Conservation (phyloP, 2,888 invertebrate genomes). For the Torymus tubicola region DNA sequence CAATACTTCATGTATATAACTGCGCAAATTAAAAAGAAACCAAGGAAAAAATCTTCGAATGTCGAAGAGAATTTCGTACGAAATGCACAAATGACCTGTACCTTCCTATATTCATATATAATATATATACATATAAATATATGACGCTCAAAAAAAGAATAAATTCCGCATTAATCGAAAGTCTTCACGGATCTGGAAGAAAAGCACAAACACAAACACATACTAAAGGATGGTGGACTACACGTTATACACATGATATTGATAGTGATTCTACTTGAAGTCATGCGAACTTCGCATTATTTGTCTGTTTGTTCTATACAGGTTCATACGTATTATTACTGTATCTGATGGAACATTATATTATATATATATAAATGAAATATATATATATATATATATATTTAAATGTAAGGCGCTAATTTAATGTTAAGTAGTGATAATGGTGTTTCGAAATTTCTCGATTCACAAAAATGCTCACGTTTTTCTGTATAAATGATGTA, state of each 20-base stretch:
- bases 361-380: conserved; percentile 11
- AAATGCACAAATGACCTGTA: conserved; percentile 8
- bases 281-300: conserved; percentile 10
- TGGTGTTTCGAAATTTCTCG: background rate
- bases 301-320: conserved; percentile 4
- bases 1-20: no score
- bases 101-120: conserved; percentile 14
- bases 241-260: background rate
- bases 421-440: conserved; percentile 4
- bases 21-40: no score
- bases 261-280: conserved; percentile 1
- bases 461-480: conserved; percentile 5
- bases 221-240: no score
- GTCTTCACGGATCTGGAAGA: background rate
- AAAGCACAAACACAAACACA: no score
- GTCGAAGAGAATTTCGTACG: background rate
- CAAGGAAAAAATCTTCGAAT: background rate
- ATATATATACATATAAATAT: background rate
- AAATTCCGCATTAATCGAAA: background rate
- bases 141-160: background rate
- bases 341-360: conserved; percentile 1
- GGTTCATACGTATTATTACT: background rate
- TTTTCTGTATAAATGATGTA: background rate
- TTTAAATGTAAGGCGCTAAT: background rate
- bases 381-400: conserved; percentile 7